Conservation (phyloP, 1,140 invertebrate genomes). For the Scaptomyza montana region DNA sequence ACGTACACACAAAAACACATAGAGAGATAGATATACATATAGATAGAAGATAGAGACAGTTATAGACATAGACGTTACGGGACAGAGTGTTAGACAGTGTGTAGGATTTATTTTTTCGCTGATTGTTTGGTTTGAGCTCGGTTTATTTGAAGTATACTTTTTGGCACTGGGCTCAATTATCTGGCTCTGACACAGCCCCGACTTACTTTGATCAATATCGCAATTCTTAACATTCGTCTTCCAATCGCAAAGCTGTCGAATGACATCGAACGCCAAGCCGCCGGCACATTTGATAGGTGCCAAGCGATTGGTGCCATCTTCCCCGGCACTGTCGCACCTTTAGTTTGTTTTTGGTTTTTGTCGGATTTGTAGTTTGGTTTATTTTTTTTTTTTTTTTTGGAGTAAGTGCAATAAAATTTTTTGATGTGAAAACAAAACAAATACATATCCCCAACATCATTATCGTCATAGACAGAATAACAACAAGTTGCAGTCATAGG, state of each 20-base stretch:
- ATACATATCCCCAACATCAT: constrained; percentile 27
- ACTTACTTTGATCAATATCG: constrained; percentile 95
- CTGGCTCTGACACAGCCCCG: constrained; percentile 32
- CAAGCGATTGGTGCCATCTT: constrained; percentile 92
- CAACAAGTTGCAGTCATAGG: constrained; percentile 25
- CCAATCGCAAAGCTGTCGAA: constrained; percentile 97
- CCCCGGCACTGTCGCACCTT: constrained; percentile 95
- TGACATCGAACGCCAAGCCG: constrained; percentile 96
- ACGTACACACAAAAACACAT: constrained; percentile 28
- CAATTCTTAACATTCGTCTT: constrained; percentile 98
- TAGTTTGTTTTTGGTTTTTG: constrained; percentile 48
- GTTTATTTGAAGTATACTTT: constrained; percentile 44
- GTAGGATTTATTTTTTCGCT: constrained; percentile 22
- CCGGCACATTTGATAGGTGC: constrained; percentile 94
- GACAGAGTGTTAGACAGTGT: constrained; percentile 42
- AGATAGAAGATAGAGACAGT: constrained; percentile 52
- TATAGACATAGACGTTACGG: constrained; percentile 27
- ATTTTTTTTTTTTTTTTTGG: constrained; percentile 6
- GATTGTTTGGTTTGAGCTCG: constrained; percentile 42
- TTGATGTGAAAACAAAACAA: constrained; percentile 32
- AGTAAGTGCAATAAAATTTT: constrained; percentile 31
- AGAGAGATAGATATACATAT: constrained; percentile 40
- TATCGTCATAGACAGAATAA: constrained; percentile 5
- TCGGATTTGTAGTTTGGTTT: constrained; percentile 8
- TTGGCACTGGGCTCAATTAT: constrained; percentile 29